Evolutionary conservation across 2,113 vertebrate species (phyloP), one percentile per base, ranked within the genome.

Genomic region (Heliornis fulica): DNA sequence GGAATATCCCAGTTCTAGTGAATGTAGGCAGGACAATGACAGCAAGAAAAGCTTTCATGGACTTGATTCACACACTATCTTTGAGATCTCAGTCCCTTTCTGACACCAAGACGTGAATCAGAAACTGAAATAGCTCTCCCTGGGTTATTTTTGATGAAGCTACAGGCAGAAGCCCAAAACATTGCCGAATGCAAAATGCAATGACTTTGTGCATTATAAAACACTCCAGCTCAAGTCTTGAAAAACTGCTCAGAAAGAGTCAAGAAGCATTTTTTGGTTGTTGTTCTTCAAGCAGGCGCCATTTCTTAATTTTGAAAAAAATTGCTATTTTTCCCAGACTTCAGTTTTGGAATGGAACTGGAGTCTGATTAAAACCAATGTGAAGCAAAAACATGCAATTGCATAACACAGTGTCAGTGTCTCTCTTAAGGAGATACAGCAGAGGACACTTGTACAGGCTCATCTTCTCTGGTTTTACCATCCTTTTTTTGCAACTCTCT

Each of bases 301-400:
- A 51, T 86, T 97, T 95, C 90, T 87, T 89, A 50, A 91, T 80
- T 51, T 8, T 15, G 83, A 70, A 38, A 84, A 59, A 90, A 70
- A 38, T 9, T 40, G 29, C 28, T 68, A 21, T 88, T 97, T 98
- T 97, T 60, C 92, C 90, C 95, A 97, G 94, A 94, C 94, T 83
- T 93, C 50, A 69, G 32, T 91, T 91, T 89, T 94, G 90, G 93
- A 97, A 94, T 38, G 29, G 60, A 94, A 36, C 22, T 32, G 68
- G 43, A 78, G 78, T 83, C 80, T 89, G 96, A 97, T 97, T 96
- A 91, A 92, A 96, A 96, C 85, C 81, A 92, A 92, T 87, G 51
- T 91, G 91, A 96, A 95, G 93, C 87, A 71, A 89, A 97, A 96
- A 93, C n/a, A 41, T 90, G 79, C 89, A 88, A 71, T 85, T 90